Evolutionary conservation across 2,797 vertebrate species (phyloP).

Genomic region (Corythornis leucogaster): DNA sequence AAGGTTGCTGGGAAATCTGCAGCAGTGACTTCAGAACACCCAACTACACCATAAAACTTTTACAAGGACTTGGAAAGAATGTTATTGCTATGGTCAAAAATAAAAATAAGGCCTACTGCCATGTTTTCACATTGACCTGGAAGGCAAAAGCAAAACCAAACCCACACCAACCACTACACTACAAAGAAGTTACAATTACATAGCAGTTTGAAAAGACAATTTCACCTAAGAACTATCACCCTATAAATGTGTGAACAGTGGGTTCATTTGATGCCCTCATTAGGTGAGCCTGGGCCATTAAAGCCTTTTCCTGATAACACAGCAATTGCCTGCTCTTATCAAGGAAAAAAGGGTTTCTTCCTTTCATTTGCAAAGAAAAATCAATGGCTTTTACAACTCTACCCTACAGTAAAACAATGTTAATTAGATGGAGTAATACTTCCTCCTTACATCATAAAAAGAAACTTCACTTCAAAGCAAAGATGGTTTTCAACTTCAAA

Average conservation of each 20-base stretch:
- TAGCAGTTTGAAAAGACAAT: not conserved
- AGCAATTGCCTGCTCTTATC: not conserved
- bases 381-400: not conserved
- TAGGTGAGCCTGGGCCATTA: not conserved
- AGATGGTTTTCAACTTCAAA: not conserved
- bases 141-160: not conserved
- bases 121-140: not conserved
- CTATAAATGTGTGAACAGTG: not conserved
- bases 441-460: not conserved
- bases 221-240: not conserved
- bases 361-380: not conserved
- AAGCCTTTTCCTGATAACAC: not conserved
- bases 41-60: not conserved
- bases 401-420: not conserved
- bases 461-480: slow-evolving; percentile 2
- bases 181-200: not conserved
- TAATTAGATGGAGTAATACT: not conserved
- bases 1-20: not conserved
- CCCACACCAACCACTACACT: not conserved
- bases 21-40: not conserved
- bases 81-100: not conserved
- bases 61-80: not conserved
- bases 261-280: not conserved
- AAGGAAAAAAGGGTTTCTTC: not conserved
- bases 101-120: not conserved